Evolutionary conservation across 2,888 invertebrate species (phyloP).

Genomic region (Campoplex capitator): DNA sequence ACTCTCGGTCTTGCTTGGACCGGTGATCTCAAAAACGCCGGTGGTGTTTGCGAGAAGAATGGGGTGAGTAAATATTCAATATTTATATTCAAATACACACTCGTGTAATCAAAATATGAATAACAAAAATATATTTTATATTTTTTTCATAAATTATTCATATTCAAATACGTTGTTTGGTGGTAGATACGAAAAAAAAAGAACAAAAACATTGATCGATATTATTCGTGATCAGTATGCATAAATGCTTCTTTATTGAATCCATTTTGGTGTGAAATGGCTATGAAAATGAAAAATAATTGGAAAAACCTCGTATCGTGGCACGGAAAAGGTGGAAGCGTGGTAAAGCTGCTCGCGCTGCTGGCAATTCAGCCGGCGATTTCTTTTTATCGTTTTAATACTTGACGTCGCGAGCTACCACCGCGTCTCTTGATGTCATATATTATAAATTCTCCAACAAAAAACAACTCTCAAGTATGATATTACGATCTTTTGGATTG

Average conservation of each 20-base stretch:
- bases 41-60: constrained; percentile 99
- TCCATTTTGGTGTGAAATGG: not conserved
- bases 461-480: not conserved
- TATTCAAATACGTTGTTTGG: too few species aligned
- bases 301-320: not conserved
- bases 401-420: not conserved
- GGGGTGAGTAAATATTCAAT: constrained; percentile 88
- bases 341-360: not conserved
- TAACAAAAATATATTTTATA: too few species aligned
- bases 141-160: too few species aligned
- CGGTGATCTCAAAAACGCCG: constrained; percentile 97
- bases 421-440: not conserved
- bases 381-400: not conserved
- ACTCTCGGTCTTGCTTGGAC: constrained; percentile 99
- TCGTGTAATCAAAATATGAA: too few species aligned
- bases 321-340: not conserved
- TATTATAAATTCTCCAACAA: not conserved
- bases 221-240: not conserved
- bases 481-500: not conserved
- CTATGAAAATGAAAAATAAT: not conserved
- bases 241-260: not conserved
- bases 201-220: not conserved
- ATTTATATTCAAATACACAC: not conserved
- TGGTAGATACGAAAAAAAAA: not conserved
- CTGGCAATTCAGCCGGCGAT: not conserved